phyloP scores from a whole-genome alignment of 2,113 vertebrate genomes.

The Cebus imitator region DNA sequence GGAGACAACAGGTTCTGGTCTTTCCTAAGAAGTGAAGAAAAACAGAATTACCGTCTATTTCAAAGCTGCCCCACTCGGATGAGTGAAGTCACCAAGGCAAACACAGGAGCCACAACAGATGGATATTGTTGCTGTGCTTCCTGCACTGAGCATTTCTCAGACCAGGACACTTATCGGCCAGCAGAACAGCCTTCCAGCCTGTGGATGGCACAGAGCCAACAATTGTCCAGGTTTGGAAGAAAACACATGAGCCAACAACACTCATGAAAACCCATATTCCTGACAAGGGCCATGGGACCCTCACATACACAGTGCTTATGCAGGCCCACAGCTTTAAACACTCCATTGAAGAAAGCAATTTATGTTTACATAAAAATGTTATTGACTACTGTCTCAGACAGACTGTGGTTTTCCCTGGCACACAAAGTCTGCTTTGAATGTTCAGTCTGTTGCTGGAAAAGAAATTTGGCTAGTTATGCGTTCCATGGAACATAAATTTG shows the following conservation, averaged over 20 bases:
- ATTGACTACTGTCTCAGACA: constrained; percentile 3
- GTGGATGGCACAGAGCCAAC: not conserved
- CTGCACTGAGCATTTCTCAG: not conserved
- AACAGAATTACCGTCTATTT: not conserved
- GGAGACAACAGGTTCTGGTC: constrained; percentile 98
- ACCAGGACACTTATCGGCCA: not conserved
- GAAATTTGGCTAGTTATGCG: constrained; percentile 15
- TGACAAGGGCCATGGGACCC: not conserved
- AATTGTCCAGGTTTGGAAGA: not conserved
- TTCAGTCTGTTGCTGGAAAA: constrained; percentile 36
- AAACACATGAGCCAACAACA: not conserved
- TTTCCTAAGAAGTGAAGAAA: constrained; percentile 86
- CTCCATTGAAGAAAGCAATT: not conserved
- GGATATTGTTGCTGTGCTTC: not conserved
- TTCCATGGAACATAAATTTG: constrained; percentile 40
- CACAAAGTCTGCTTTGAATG: constrained; percentile 52
- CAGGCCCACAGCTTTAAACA: not conserved
- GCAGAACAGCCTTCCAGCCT: not conserved
- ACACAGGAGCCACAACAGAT: fast-evolving
- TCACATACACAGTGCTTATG: not conserved
- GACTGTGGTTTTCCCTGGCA: constrained; percentile 31
- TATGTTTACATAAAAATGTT: constrained; percentile 23
- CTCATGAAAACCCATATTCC: not conserved
- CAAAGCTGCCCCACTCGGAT: not conserved
- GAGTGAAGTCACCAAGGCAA: not conserved